Percentiles rank a stretch among this genome's conserved stretches.
Conservation (phyloP, 2,888 invertebrate species). For the Escarpia spicata region DNA sequence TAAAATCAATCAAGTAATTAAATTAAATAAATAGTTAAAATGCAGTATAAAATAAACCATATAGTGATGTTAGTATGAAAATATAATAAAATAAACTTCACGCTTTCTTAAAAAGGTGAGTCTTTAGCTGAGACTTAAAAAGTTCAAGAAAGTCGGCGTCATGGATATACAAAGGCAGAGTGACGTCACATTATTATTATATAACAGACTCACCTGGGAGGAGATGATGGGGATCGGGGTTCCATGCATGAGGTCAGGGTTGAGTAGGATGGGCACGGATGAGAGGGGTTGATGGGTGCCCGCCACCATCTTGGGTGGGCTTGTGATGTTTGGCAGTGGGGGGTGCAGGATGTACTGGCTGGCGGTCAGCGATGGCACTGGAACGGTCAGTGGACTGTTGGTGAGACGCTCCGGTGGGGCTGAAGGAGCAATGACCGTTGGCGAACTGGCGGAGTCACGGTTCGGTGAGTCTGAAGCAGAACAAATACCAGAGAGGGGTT, state of each 20-base stretch:
- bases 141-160: not conserved
- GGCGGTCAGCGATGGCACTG: not conserved
- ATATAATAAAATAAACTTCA: too few relatives aligned
- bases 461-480: not conserved
- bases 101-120: too few relatives aligned
- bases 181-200: not conserved
- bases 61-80: too few relatives aligned
- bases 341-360: constrained; percentile 58
- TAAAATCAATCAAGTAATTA: too few relatives aligned
- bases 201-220: constrained; percentile 47
- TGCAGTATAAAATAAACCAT: too few relatives aligned
- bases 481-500: not conserved
- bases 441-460: not conserved
- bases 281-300: constrained; percentile 18
- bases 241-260: constrained; percentile 58
- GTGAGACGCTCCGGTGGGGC: not conserved
- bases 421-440: not conserved
- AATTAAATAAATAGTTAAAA: too few relatives aligned
- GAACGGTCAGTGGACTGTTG: not conserved
- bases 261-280: constrained; percentile 54
- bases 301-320: constrained; percentile 29
- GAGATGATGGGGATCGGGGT: constrained; percentile 51
- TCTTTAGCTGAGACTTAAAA: too few relatives aligned
- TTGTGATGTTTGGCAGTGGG: constrained; percentile 52
- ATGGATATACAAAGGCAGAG: not conserved